Conservation (phyloP, 1,140 invertebrate genomes). For the Araneus ventricosus region DNA sequence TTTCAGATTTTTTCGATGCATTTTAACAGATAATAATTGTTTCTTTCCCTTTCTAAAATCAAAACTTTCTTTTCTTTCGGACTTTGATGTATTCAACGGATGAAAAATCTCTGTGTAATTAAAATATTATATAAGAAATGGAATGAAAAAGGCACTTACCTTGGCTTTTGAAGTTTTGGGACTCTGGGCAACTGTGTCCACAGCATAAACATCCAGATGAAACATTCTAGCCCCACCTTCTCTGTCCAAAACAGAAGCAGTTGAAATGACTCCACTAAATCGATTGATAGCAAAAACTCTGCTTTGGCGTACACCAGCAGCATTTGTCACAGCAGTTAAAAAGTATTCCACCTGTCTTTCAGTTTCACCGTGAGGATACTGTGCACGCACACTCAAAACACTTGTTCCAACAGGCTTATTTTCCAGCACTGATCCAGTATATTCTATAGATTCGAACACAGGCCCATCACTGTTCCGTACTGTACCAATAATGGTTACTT, state of each 20-base stretch:
- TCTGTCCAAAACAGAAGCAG: constrained; percentile 90
- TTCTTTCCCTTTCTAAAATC: too few relatives aligned
- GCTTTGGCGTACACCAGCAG: constrained; percentile 86
- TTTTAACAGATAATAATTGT: too few relatives aligned
- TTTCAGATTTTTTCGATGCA: too few relatives aligned
- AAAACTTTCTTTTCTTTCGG: too few relatives aligned
- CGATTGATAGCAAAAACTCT: constrained; percentile 92
- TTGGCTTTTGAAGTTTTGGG: constrained; percentile 85
- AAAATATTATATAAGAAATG: too few relatives aligned
- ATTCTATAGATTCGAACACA: constrained; percentile 80
- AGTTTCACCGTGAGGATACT: constrained; percentile 81
- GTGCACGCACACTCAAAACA: constrained; percentile 88
- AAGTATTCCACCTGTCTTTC: constrained; percentile 87
- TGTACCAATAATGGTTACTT: constrained; percentile 87
- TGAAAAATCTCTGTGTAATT: too few relatives aligned
- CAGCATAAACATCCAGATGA: constrained; percentile 90
- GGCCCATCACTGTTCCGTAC: constrained; percentile 81
- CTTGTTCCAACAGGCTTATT: constrained; percentile 92
- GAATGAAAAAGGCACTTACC: constrained; percentile 83
- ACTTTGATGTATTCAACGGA: too few relatives aligned
- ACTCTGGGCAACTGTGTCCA: constrained; percentile 83
- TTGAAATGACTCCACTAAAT: constrained; percentile 92
- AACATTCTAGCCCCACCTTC: constrained; percentile 89
- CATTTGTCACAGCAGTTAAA: constrained; percentile 89
- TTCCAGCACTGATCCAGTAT: constrained; percentile 87